A percentile compares a stretch with the other conserved stretches of the same genome.
phyloP scores from a whole-genome alignment of 2,113 vertebrate species.

The Laterallus jamaicensis region DNA sequence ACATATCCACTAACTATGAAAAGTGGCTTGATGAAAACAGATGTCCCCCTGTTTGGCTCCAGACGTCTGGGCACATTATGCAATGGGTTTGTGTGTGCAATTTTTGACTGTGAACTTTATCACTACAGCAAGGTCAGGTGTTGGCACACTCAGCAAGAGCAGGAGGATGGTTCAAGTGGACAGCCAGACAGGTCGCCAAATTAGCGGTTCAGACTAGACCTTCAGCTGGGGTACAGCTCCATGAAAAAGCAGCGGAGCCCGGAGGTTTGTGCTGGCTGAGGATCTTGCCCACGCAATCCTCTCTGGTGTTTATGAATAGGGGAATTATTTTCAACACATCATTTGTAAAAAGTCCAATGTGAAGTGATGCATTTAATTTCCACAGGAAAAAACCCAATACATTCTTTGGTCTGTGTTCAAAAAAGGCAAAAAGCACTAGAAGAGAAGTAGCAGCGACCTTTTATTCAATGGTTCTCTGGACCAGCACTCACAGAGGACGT shows the following conservation, averaged over 20 bases:
- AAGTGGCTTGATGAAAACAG: conserved; percentile 5
- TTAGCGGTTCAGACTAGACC: background rate
- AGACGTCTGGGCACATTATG: background rate
- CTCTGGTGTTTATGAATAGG: background rate
- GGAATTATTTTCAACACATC: background rate
- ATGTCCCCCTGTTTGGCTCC: background rate
- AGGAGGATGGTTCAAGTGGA: background rate
- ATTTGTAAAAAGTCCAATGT: background rate
- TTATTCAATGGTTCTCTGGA: background rate
- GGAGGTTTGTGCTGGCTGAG: background rate
- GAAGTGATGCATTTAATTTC: background rate
- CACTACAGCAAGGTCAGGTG: background rate
- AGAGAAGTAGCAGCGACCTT: background rate
- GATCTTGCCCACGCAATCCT: background rate
- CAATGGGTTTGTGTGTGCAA: background rate
- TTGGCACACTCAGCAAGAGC: background rate
- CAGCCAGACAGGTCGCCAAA: background rate
- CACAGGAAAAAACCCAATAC: background rate
- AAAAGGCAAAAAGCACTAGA: background rate
- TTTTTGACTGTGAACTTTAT: background rate
- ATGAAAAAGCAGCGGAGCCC: background rate
- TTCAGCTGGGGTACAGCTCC: background rate
- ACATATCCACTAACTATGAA: background rate
- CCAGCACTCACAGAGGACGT: background rate
- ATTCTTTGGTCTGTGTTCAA: background rate